Evolutionary conservation across 2,888 invertebrate genomes (phyloP).

Genomic region (Theretra japonica): DNA sequence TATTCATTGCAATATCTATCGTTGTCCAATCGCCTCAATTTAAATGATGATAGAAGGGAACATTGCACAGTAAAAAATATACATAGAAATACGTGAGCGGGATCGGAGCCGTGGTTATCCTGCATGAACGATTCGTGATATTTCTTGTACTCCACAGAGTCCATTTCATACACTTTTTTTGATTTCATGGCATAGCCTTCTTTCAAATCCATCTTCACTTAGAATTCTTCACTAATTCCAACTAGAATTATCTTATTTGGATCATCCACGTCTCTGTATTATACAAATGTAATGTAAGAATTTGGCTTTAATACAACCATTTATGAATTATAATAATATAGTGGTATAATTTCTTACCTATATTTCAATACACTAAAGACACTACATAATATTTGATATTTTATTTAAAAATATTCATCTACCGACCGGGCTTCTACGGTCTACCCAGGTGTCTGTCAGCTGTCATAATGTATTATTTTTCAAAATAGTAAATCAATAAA

Average conservation of each 20-base stretch:
- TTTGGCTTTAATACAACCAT: neutral
- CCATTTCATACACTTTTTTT: constrained; percentile 51
- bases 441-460: neutral
- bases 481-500: no score
- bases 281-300: neutral
- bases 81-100: constrained; percentile 77
- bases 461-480: neutral
- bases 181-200: neutral
- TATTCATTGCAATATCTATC: constrained; percentile 82
- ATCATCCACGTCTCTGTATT: neutral
- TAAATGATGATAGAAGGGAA: constrained; percentile 58
- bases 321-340: neutral
- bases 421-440: neutral
- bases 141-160: constrained; percentile 69
- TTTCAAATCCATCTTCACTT: neutral
- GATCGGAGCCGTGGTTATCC: constrained; percentile 82
- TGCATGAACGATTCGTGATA: constrained; percentile 82
- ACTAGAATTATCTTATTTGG: neutral
- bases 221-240: neutral
- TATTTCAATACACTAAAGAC: neutral
- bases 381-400: neutral
- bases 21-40: constrained; percentile 39
- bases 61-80: constrained; percentile 73
- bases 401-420: neutral
- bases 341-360: neutral